Base-by-base conservation (phyloP, 2,797 vertebrate genomes). In the Notoglanidium macrostoma region DNA sequence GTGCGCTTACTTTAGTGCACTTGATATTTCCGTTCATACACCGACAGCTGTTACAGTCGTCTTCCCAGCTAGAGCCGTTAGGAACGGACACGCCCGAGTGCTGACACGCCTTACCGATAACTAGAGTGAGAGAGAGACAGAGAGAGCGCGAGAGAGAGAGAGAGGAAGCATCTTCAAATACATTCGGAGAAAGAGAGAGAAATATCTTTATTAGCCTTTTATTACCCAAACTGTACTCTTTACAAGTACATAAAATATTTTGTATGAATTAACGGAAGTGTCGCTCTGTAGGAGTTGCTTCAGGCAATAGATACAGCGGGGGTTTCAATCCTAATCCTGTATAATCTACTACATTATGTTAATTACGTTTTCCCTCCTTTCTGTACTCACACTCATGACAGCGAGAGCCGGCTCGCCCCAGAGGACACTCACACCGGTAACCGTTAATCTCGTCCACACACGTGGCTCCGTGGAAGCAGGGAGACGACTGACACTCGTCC, bases 401-500 rank as follows among this genome's bases (percentile, higher is more conserved):
- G 83, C 94, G 96, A 5, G 94, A 91, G 26, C 98, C 98, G 0
- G 97, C 91, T 82, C 96, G 95, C 90, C 98, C 98, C 0, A 95
- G 96, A 0, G 97, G 97, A 93, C 98, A 99, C 84, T 94, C 93
- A 40, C 98, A 99, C 90, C 94, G 95, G 85, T 95, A 98, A 4
- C 96, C 96, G 0, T 98, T 97, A 92, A 99, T 98, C 90, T 98
- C 96, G 32, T 99, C 98, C 91, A 97, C 92, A 86, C 98, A 99
- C 14, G 98, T 98, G 17, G 97, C 96, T 76, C 98, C 98, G 0
- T 97, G 97, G 0, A 96, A 95, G 26, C 98, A 99, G 0, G 98
- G 98, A 0, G 97, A 97, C 0, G 97, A 98, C 94, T 99, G 98
- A 90, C 98, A 99, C 94, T 99, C 98, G 12, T 99, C 97, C 0